Evolutionary conservation across 2,888 invertebrate genomes (phyloP).

Genomic region (Drosophila quinaria): DNA sequence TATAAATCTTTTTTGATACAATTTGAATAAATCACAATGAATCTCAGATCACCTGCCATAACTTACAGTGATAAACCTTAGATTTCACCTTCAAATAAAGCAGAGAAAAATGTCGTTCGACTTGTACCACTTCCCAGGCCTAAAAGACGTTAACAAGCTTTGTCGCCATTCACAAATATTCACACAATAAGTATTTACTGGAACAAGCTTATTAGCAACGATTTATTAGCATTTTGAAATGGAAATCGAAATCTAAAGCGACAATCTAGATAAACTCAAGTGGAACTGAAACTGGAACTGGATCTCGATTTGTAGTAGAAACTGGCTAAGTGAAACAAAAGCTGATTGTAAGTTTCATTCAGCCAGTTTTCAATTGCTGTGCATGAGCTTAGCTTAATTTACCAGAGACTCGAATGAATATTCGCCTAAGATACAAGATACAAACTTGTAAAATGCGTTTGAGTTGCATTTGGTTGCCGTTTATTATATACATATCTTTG

Average conservation of each 20-base stretch:
- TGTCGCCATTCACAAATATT: constrained; percentile 44
- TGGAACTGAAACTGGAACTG: constrained; percentile 36
- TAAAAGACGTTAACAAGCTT: constrained; percentile 20
- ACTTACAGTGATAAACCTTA: constrained; percentile 17
- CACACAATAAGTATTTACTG: constrained; percentile 61
- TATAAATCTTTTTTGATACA: neutral
- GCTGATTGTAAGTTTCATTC: constrained; percentile 45
- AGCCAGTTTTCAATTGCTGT: constrained; percentile 50
- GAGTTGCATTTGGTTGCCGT: constrained; percentile 32
- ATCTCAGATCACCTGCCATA: constrained; percentile 3
- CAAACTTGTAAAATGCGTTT: constrained; percentile 51
- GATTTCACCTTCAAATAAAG: constrained; percentile 51
- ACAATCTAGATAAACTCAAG: constrained; percentile 64
- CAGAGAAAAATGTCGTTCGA: constrained; percentile 42
- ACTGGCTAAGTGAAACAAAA: constrained; percentile 39
- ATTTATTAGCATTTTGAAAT: constrained; percentile 68
- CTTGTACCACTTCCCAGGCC: constrained; percentile 55
- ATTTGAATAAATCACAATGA: constrained; percentile 6
- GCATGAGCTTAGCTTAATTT: constrained; percentile 30
- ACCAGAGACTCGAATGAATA: constrained; percentile 22
- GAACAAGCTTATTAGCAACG: constrained; percentile 64
- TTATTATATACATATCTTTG: constrained; percentile 19
- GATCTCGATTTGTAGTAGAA: constrained; percentile 24
- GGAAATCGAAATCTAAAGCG: constrained; percentile 72
- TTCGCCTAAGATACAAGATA: constrained; percentile 13